Evolutionary conservation across 2,113 vertebrate genomes (phyloP), one percentile per base, ranked within the genome.

Genomic region (Pluvianellus socialis): DNA sequence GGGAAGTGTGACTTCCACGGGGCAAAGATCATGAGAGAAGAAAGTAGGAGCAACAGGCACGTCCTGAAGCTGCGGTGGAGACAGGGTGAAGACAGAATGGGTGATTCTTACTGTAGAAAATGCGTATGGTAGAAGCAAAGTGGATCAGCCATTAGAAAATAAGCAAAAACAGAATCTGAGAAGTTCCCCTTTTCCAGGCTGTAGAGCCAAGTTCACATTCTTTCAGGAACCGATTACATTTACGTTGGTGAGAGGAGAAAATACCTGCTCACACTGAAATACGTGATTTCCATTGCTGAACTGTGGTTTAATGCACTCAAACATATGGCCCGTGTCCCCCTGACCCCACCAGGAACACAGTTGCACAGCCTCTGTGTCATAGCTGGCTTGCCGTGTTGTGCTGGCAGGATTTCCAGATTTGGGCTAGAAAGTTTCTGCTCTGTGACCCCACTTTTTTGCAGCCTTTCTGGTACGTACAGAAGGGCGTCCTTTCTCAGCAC

Each of bases 271-370:
- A 8, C 50, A 2, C 28, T 55, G 85, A 53, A 87, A 44, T n/a
- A 23, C 2, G 50, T 58, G 55, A 30, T 96, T 95, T 94, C 92
- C 92, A 95, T 33, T 77, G 79, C 75, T 74, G 75, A 59, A 55
- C 55, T 58, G 61, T 33, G 38, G 2, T 40, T 59, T 52, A 77
- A 52, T 90, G 63, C 59, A 3, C 50, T 71, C 53, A 53, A 47
- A 79, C 94, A 93, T 96, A 20, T 94, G 92, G 88, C 63, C 47
- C 30, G 42, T 90, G 90, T 96, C 55, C 95, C 91, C 63, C 67
- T 96, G 95, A 97, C 90, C 96, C 72, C 82, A 86, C 47, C 85
- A 73, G 92, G 88, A 97, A 86, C 90, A 90, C 33, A 20, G 15
- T 7, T 85, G 47, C 70, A 65, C 70, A 67, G 45, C 27, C 66